Evolutionary conservation across 2,888 invertebrate genomes (phyloP).

Genomic region (Rhopalosiphum nymphaeae): DNA sequence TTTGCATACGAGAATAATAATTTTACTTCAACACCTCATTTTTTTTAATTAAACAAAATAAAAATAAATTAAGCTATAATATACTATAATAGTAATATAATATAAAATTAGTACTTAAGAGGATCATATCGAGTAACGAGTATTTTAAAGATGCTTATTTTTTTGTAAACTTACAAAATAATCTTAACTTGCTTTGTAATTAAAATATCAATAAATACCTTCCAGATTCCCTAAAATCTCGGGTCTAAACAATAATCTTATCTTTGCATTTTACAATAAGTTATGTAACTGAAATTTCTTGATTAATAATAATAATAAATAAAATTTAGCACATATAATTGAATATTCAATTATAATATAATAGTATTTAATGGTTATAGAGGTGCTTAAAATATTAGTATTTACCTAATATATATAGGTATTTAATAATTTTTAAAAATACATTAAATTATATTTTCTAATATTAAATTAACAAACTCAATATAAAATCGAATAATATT

Average conservation of each 20-base stretch:
- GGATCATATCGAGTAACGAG: no score
- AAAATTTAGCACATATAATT: not conserved
- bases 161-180: no score
- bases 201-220: no score
- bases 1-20: not conserved
- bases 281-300: not conserved
- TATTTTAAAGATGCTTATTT: no score
- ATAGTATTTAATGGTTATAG: not conserved
- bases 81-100: not conserved
- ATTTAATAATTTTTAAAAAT: not conserved
- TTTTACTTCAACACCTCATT: not conserved
- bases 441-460: not conserved
- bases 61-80: not conserved
- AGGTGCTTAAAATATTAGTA: no score
- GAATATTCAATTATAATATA: not conserved
- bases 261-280: no score
- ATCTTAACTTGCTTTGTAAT: no score
- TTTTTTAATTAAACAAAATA: not conserved
- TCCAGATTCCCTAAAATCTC: no score
- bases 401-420: no score
- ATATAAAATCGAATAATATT: not conserved
- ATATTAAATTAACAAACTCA: not conserved
- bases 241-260: no score
- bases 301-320: not conserved
- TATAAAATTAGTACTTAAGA: not conserved